These are phyloP conservation scores for Holocentrus rufus DNA, from an alignment of 2,797 vertebrate species.

Conservation along the genomic window DNA sequence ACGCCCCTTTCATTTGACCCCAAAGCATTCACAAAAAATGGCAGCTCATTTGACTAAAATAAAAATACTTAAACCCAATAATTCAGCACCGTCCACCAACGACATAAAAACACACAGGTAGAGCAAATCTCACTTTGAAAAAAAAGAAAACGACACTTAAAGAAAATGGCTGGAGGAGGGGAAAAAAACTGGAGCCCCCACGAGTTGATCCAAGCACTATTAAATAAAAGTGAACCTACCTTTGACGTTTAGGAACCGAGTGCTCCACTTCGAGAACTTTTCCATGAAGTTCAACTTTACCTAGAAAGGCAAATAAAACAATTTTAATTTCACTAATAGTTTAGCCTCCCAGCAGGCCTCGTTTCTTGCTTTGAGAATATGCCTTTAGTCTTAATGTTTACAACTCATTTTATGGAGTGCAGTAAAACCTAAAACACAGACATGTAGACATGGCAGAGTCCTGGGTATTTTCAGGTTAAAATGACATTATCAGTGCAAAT, in stretches of 20 bases:
- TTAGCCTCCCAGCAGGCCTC: slow-evolving; percentile 24
- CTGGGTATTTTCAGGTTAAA: slow-evolving; percentile 15
- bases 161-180: slow-evolving; percentile 20
- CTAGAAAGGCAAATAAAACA: slow-evolving; percentile 76
- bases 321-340: slow-evolving; percentile 29
- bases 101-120: neutral
- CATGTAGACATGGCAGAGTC: neutral
- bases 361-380: neutral
- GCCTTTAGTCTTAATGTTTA: slow-evolving; percentile 2
- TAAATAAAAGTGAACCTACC: slow-evolving; percentile 82
- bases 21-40: slow-evolving; percentile 48
- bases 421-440: slow-evolving; percentile 11
- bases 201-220: slow-evolving; percentile 38
- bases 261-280: slow-evolving; percentile 98
- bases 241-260: slow-evolving; percentile 98
- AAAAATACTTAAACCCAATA: neutral
- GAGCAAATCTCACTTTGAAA: neutral
- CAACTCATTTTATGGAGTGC: neutral
- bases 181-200: slow-evolving; percentile 9
- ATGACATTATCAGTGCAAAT: slow-evolving; percentile 24
- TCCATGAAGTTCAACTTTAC: slow-evolving; percentile 98
- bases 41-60: neutral
- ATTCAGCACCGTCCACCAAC: neutral
- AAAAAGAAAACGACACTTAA: neutral
- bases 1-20: slow-evolving; percentile 70